phyloP scores from a whole-genome alignment of 2,888 invertebrate species.

The Torymus texanus region DNA sequence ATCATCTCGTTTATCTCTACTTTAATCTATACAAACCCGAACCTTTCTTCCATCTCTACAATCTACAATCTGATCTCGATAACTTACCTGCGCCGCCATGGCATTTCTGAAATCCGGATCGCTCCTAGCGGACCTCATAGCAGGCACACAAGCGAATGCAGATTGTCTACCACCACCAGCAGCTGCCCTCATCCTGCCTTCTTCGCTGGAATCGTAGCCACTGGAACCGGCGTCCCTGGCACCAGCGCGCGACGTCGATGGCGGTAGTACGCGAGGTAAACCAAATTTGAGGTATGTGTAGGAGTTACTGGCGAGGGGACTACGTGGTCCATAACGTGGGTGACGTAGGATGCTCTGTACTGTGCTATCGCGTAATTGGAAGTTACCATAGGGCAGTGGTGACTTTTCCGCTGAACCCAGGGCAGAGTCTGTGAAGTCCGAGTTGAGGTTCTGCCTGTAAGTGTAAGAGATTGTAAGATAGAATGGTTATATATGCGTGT shows the following conservation, averaged over 20 bases:
- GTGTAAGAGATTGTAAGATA: no score
- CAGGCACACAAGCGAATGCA: constrained; percentile 56
- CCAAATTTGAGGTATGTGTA: constrained; percentile 96
- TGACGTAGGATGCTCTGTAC: constrained; percentile 93
- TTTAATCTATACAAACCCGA: no score
- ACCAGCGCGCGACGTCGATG: constrained; percentile 89
- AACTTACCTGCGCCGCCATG: constrained; percentile 31
- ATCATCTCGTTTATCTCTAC: no score
- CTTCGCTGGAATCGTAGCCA: constrained; percentile 93
- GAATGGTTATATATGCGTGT: no score
- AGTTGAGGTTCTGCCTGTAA: constrained; percentile 92
- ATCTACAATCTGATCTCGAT: no score
- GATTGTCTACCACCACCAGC: constrained; percentile 34
- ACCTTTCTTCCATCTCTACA: no score
- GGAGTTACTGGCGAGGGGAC: constrained; percentile 91
- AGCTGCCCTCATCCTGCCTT: constrained; percentile 72
- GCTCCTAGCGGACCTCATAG: constrained; percentile 85
- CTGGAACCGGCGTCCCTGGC: constrained; percentile 87
- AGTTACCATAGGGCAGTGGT: constrained; percentile 94
- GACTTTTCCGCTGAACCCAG: constrained; percentile 94
- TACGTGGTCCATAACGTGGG: constrained; percentile 93
- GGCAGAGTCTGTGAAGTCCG: constrained; percentile 96
- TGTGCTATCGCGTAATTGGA: constrained; percentile 93
- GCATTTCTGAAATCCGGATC: constrained; percentile 85
- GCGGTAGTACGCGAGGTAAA: constrained; percentile 92